phyloP scores from a whole-genome alignment of 2,888 invertebrate genomes.

The Keiferia lycopersicella region DNA sequence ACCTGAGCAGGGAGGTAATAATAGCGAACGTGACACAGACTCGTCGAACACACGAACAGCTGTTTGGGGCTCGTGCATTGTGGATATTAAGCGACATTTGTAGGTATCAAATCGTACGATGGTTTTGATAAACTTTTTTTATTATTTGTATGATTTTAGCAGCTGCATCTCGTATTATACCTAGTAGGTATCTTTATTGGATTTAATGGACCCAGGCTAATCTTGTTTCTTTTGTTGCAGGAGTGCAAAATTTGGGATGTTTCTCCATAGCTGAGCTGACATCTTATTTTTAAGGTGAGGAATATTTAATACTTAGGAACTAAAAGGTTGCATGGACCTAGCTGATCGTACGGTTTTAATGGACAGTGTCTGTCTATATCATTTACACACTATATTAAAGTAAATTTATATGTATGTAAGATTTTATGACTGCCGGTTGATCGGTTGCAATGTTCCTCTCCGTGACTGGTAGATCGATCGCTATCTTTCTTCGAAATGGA shows the following conservation, averaged over 20 bases:
- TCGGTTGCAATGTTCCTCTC: conserved; percentile 27
- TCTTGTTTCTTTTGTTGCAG: conserved; percentile 58
- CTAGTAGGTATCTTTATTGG: too few species aligned
- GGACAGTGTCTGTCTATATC: conserved; percentile 2
- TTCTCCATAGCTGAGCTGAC: conserved; percentile 49
- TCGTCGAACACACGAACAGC: conserved; percentile 50
- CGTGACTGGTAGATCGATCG: conserved; percentile 42
- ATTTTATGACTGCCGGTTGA: conserved; percentile 15
- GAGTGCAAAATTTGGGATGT: conserved; percentile 74
- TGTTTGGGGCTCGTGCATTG: conserved; percentile 58
- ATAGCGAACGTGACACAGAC: conserved; percentile 46
- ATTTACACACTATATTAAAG: neutral
- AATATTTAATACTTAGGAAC: conserved; percentile 6
- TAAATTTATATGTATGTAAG: neutral
- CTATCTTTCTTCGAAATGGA: conserved; percentile 44
- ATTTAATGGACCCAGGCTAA: neutral
- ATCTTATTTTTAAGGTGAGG: conserved; percentile 61
- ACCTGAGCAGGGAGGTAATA: conserved; percentile 65
- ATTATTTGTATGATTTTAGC: neutral
- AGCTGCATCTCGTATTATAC: neutral
- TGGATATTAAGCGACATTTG: conserved; percentile 45
- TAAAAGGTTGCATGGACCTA: neutral
- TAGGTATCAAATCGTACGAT: conserved; percentile 48
- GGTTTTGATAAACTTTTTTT: conserved; percentile 35
- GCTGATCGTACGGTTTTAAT: neutral